Evolutionary conservation across 2,797 vertebrate species (phyloP), one percentile per base, ranked within the genome.

Genomic region (Sphenopsis melanotis): DNA sequence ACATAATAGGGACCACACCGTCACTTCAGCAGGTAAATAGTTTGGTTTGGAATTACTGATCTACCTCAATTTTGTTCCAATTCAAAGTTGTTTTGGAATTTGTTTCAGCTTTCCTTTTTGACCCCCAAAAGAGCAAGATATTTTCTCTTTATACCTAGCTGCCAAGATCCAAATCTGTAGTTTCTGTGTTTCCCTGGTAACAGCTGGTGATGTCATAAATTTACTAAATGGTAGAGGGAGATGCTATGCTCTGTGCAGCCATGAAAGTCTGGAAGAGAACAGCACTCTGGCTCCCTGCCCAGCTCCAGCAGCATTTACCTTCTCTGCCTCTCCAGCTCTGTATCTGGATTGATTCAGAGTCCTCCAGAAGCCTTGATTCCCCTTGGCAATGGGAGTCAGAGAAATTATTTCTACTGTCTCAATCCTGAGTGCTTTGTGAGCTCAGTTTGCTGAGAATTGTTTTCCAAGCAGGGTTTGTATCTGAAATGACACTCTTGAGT

Each of bases 161-260:
- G 87, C 85, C 94, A 96, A 94, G 66, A 91, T 78, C 55, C 44
- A 52, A 81, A 75, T 87, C 32, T 56, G 76, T 82, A 83, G 37
- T 90, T 94, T 82, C 91, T 87, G 44, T 65, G 79, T 96, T 95
- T 94, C 96, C 94, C 37, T 79, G 80, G 96, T 83, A 94, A 95
- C 93, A 90, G 84, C 63, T 87, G 83, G 44, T 86, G 87, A 88
- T 91, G 60, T 53, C 74, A 91, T 24, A 72, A 39, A 86, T 81
- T 85, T 63, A 76, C 91, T 65, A 89, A 94, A 79, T 83, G 79
- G 65, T 60, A 72, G 47, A 53, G 89, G 63, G 87, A 92, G 89
- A 91, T 6, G 11, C n/a, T 75, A 13, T 61, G 63, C 69, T 83
- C 90, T 42, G 60, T 81, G 75, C 60, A 83, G 82, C 82, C 32